Percentiles rank a stretch among this genome's conserved stretches.
Conservation (phyloP, 2,888 invertebrate species). For the Priocnemis perturbator region DNA sequence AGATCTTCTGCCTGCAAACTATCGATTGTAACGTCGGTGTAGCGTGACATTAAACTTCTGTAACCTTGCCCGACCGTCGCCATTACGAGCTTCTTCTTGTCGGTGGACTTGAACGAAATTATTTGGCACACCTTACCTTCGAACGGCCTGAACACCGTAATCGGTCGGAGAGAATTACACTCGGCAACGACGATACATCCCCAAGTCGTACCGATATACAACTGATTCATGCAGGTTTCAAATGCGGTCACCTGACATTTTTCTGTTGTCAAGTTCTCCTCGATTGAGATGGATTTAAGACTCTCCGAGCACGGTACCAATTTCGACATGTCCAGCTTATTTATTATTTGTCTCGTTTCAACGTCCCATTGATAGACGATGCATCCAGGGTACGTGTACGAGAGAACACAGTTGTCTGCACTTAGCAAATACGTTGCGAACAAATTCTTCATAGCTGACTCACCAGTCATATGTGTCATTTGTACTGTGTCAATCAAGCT, state of each 20-base stretch:
- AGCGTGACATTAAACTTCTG: slow-evolving; percentile 83
- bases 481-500: slow-evolving; percentile 78
- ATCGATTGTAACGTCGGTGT: slow-evolving; percentile 77
- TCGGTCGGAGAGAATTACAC: slow-evolving; percentile 85
- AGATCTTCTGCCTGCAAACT: slow-evolving; percentile 71
- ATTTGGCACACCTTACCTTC: slow-evolving; percentile 85
- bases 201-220: slow-evolving; percentile 96
- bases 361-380: slow-evolving; percentile 93
- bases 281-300: slow-evolving; percentile 92
- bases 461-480: slow-evolving; percentile 80
- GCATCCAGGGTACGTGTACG: slow-evolving; percentile 91
- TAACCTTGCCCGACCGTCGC: slow-evolving; percentile 91
- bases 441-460: slow-evolving; percentile 79
- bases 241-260: slow-evolving; percentile 82
- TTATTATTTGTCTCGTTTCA: slow-evolving; percentile 81
- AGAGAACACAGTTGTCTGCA: slow-evolving; percentile 82
- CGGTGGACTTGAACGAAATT: slow-evolving; percentile 70
- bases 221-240: slow-evolving; percentile 76
- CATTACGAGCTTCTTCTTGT: slow-evolving; percentile 77
- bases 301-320: slow-evolving; percentile 94
- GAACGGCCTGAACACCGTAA: slow-evolving; percentile 94
- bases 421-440: slow-evolving; percentile 85
- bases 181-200: slow-evolving; percentile 96
- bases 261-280: slow-evolving; percentile 87
- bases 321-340: slow-evolving; percentile 93